Evolutionary conservation across 2,888 invertebrate species (phyloP).

Genomic region (Boloria euphrosyne): DNA sequence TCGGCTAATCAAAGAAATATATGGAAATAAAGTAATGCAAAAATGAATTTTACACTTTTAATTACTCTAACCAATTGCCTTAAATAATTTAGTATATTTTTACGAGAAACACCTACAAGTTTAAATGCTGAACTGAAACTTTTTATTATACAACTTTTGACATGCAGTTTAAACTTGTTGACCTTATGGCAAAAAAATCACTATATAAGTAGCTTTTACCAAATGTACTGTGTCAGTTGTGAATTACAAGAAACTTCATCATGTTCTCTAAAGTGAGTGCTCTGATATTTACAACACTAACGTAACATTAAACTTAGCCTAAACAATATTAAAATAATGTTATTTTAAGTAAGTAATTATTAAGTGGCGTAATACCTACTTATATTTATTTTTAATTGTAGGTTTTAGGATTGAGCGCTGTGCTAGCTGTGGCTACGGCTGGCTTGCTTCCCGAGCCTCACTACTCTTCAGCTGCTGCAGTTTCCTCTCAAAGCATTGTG

Average conservation of each 20-base stretch:
- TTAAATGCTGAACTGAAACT: neutral
- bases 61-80: neutral
- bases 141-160: constrained; percentile 25
- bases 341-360: too few species aligned
- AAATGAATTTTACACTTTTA: neutral
- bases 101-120: constrained; percentile 11
- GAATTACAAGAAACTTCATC: constrained; percentile 40
- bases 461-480: constrained; percentile 65
- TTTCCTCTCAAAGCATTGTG: constrained; percentile 68
- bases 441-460: constrained; percentile 63
- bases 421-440: constrained; percentile 68
- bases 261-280: constrained; percentile 71
- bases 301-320: neutral
- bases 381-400: constrained; percentile 6
- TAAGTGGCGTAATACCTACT: neutral
- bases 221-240: constrained; percentile 60
- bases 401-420: constrained; percentile 56
- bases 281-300: constrained; percentile 3
- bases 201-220: constrained; percentile 61
- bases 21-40: neutral
- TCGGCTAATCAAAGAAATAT: neutral
- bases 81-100: neutral
- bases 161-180: constrained; percentile 23
- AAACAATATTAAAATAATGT: neutral
- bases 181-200: constrained; percentile 46